Conservation (phyloP, 2,797 vertebrate genomes). For the Enteromius trimaculatus region DNA sequence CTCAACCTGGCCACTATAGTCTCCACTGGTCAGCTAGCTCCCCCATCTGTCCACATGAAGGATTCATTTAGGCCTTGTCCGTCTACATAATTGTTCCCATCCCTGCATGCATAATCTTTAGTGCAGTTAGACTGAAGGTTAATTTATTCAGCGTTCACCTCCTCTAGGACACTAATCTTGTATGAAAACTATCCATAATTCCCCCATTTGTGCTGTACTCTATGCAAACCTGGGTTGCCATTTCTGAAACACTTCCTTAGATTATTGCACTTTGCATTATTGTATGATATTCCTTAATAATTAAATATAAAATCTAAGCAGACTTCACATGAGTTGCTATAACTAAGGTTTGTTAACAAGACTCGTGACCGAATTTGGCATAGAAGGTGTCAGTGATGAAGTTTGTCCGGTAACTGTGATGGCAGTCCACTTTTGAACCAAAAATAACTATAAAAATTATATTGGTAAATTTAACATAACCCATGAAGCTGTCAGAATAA, state of each 20-base stretch:
- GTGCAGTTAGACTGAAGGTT: background rate
- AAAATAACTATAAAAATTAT: background rate
- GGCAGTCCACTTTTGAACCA: background rate
- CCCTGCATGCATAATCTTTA: background rate
- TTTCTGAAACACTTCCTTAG: background rate
- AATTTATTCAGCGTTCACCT: background rate
- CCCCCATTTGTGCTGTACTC: background rate
- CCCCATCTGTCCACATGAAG: constrained; percentile 9
- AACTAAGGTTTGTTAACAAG: background rate
- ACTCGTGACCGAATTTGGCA: background rate
- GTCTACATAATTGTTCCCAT: background rate
- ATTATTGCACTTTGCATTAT: background rate
- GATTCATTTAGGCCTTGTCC: background rate
- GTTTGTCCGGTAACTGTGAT: background rate
- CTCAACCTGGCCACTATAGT: background rate
- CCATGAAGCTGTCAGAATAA: background rate
- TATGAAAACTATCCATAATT: background rate
- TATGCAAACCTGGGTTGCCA: background rate
- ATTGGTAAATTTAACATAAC: background rate
- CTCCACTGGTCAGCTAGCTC: background rate
- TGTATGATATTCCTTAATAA: background rate
- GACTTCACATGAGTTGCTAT: background rate
- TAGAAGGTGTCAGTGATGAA: background rate
- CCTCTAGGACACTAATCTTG: background rate
- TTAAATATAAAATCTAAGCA: background rate